Conservation (phyloP, 2,797 vertebrate species). For the Graptemys geographica region DNA sequence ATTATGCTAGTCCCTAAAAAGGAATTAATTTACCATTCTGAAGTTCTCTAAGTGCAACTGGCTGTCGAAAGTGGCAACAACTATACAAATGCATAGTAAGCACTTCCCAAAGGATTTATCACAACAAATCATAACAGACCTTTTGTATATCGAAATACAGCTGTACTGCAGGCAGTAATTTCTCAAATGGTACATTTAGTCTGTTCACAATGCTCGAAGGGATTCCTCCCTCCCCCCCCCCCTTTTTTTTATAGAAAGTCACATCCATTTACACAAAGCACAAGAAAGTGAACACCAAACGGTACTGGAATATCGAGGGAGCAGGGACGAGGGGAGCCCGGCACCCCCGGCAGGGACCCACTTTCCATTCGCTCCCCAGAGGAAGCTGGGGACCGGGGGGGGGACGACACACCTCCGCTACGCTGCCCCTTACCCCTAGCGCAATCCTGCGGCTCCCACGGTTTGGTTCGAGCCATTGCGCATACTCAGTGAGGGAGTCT, state of each 20-base stretch:
- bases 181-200: neutral
- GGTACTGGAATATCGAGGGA: neutral
- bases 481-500: neutral
- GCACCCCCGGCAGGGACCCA: neutral
- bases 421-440: neutral
- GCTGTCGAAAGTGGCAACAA: too few relatives aligned
- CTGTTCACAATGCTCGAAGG: neutral
- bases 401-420: slow-evolving; percentile 22
- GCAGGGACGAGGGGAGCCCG: neutral
- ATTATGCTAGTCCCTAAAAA: neutral
- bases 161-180: neutral
- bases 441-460: too few relatives aligned
- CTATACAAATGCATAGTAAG: too few relatives aligned
- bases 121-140: too few relatives aligned
- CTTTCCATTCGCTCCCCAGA: slow-evolving; percentile 47
- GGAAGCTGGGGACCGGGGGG: slow-evolving; percentile 35
- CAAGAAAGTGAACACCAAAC: neutral
- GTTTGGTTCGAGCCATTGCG: neutral
- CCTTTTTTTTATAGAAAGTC: too few relatives aligned
- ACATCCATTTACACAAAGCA: neutral
- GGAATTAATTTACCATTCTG: neutral
- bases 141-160: too few relatives aligned
- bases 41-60: neutral
- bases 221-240: neutral
- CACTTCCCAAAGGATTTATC: too few relatives aligned